These are phyloP conservation scores for Sycophila texana DNA, from an alignment of 2,888 invertebrate species.

Conservation along the genomic window DNA sequence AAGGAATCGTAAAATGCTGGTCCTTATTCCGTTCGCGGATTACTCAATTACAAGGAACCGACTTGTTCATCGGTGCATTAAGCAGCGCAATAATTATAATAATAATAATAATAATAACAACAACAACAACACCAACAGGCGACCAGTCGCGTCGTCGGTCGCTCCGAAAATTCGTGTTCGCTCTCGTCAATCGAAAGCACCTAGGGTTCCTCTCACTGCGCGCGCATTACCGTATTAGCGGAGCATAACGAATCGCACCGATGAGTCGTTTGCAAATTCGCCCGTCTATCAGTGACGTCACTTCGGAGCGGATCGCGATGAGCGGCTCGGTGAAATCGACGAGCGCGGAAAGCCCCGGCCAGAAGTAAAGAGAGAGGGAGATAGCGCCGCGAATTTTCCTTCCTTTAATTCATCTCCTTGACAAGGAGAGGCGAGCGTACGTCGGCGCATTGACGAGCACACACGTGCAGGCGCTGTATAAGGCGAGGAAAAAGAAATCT, in stretches of 20 bases:
- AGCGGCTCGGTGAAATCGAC: constrained; percentile 35
- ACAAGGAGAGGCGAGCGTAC: neutral
- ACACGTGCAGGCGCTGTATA: neutral
- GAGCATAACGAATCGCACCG: constrained; percentile 35
- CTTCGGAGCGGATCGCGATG: constrained; percentile 35
- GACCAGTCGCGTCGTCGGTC: too few species aligned
- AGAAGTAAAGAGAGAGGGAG: neutral
- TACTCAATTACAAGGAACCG: constrained; percentile 9
- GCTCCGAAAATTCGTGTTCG: too few species aligned
- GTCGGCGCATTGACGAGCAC: neutral
- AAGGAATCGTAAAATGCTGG: neutral
- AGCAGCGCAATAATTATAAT: neutral
- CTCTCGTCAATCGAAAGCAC: neutral
- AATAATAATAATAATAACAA: neutral
- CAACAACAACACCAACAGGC: neutral
- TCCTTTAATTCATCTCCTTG: constrained; percentile 3
- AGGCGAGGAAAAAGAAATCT: constrained; percentile 1
- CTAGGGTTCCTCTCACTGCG: neutral
- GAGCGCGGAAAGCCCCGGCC: neutral
- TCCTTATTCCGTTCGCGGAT: neutral
- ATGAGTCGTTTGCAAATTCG: constrained; percentile 45
- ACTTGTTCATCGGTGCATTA: neutral
- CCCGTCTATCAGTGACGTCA: constrained; percentile 40
- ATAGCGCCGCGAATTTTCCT: constrained; percentile 7
- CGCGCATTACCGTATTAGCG: constrained; percentile 33